Evolutionary conservation across 2,113 vertebrate genomes (phyloP).

Genomic region (Anguilla japonica): DNA sequence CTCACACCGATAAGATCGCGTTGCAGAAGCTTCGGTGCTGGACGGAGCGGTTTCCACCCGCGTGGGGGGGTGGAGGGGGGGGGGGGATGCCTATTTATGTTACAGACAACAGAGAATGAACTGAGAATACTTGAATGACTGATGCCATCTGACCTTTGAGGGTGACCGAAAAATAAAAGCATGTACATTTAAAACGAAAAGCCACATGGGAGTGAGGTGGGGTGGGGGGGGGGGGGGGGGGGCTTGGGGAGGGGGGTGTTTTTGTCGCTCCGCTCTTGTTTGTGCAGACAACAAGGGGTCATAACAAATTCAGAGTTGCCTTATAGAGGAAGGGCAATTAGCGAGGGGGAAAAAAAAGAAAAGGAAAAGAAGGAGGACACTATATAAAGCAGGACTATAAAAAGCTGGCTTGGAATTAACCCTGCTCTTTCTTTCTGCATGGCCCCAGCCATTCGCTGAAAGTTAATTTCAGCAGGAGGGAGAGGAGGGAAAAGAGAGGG

Average conservation of each 20-base stretch:
- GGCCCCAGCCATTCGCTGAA: background rate
- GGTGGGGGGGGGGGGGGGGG: background rate
- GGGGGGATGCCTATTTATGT: background rate
- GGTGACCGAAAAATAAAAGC: background rate
- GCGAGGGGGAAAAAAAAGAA: background rate
- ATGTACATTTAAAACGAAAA: background rate
- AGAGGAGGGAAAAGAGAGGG: background rate
- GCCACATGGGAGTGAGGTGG: background rate
- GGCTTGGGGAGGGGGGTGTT: too few species aligned
- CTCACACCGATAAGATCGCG: background rate
- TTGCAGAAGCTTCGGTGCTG: background rate
- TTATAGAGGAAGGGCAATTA: slow-evolving; percentile 25
- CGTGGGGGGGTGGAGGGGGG: too few species aligned
- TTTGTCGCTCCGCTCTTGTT: background rate
- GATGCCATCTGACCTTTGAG: background rate
- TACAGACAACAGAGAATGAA: background rate
- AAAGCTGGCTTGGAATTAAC: slow-evolving; percentile 10
- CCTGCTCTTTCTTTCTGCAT: background rate
- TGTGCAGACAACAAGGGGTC: background rate
- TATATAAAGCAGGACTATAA: slow-evolving; percentile 20
- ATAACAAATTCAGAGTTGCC: background rate
- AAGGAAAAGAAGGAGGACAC: background rate
- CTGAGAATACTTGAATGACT: background rate
- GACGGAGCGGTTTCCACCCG: background rate
- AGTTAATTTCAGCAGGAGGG: slow-evolving; percentile 8